Base-by-base conservation (phyloP, 2,113 vertebrate species). In the Polypterus senegalus region DNA sequence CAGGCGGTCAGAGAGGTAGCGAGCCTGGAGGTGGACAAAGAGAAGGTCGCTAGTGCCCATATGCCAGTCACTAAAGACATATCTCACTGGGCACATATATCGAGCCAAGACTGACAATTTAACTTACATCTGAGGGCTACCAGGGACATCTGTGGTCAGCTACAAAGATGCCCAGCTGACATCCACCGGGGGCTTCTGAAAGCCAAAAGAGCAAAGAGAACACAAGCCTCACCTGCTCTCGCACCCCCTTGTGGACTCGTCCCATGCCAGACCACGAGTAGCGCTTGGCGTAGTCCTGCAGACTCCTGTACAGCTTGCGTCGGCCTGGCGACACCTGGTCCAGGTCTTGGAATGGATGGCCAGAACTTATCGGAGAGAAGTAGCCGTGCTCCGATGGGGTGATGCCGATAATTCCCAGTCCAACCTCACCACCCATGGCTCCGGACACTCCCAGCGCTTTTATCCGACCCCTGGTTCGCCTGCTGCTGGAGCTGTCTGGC, bases 181-280 rank as follows among this genome's bases (percentile, higher is more conserved):
- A 27, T 27, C 27, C 27, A 27, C 27, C 27, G 27, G 27, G 27
- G 2, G 27, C 27, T 27, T 27, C 27, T 27, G 27, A 27, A 27
- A 27, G 27, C 27, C 27, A 27, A 27, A 27, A 27, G 27, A 27
- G 27, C 27, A 27, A 27, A 27, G 27, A 27, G 27, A 27, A 27
- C 27, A 27, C 27, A 27, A 48, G 4, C 52, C 66, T 69, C 47
- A 79, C 86, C 83, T 88, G 84, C 61, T 86, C 83, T 0, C 84
- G 74, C 56, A 89, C 78, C 3, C 76, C 89, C 70, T 84, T 91
- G 73, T 83, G 87, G 68, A 89, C 86, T 54, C 88, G 86, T 0
- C 88, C 89, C 90, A 92, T 91, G 60, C 91, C 91, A 10, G 85
- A 87, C 91, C 91, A 92, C 49, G 89, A 91, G 75, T 92, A 92